Percentiles rank a stretch among this genome's conserved stretches.
phyloP scores from a whole-genome alignment of 2,888 invertebrate species.

The Mesorhabditis belari region DNA sequence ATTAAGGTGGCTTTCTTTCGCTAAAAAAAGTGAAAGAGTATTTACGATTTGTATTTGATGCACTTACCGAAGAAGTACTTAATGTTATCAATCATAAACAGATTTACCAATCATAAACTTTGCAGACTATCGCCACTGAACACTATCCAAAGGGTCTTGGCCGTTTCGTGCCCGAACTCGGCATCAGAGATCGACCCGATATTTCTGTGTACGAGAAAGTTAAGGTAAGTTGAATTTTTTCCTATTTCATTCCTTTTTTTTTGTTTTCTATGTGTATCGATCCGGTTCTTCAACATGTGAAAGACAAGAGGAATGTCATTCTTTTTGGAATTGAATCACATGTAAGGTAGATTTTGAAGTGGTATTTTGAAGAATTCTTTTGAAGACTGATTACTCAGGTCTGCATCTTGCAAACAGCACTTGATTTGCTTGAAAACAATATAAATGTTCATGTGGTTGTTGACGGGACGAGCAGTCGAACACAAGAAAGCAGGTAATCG shows the following conservation, averaged over 20 bases:
- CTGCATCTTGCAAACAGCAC: conserved; percentile 62
- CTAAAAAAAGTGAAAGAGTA: no score
- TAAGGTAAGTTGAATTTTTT: conserved; percentile 23
- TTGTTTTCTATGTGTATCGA: conserved; percentile 61
- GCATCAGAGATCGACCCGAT: conserved; percentile 52
- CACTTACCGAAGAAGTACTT: neutral
- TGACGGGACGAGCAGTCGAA: conserved; percentile 61
- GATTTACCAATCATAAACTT: neutral
- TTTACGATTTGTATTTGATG: conserved; percentile 55
- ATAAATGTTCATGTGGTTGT: conserved; percentile 61
- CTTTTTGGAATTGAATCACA: conserved; percentile 62
- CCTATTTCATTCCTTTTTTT: neutral
- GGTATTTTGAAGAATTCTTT: no score
- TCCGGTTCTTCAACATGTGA: conserved; percentile 55
- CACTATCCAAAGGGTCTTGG: conserved; percentile 64
- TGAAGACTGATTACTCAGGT: no score
- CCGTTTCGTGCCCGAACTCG: conserved; percentile 59
- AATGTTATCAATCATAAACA: neutral
- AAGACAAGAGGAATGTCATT: conserved; percentile 53
- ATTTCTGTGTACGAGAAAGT: conserved; percentile 42
- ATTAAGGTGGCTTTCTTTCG: no score
- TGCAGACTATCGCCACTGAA: conserved; percentile 59
- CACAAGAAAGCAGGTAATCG: conserved; percentile 56
- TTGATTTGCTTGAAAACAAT: conserved; percentile 58
- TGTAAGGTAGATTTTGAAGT: conserved; percentile 34